phyloP scores from a whole-genome alignment of 2,113 vertebrate species.

The Stegostoma tigrinum region DNA sequence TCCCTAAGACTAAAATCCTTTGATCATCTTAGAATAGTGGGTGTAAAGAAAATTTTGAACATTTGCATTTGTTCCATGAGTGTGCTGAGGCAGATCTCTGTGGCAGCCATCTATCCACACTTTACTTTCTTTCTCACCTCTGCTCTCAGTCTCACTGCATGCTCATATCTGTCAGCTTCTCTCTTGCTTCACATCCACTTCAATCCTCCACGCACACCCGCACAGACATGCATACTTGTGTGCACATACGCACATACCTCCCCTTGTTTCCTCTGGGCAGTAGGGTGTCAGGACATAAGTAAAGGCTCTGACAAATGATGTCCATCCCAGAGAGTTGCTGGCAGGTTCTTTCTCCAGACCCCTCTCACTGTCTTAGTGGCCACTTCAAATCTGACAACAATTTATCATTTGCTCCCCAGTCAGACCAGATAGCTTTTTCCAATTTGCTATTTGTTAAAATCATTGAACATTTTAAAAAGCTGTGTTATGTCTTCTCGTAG shows the following conservation, averaged over 20 bases:
- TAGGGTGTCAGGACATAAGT: too few species aligned
- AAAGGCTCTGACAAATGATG: neutral
- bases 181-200: too few species aligned
- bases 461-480: neutral
- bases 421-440: neutral
- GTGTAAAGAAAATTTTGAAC: neutral
- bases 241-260: too few species aligned
- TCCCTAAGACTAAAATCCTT: neutral
- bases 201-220: too few species aligned
- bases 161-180: conserved; percentile 34
- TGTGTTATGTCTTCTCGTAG: neutral
- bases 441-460: neutral
- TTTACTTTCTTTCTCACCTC: neutral
- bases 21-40: neutral
- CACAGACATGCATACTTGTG: too few species aligned
- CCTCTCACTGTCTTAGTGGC: neutral
- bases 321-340: neutral
- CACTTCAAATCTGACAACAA: neutral
- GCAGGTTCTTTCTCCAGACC: neutral
- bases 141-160: conserved; percentile 10
- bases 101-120: too few species aligned
- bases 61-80: neutral
- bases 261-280: neutral
- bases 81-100: neutral
- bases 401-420: neutral